Evolutionary conservation across 2,113 vertebrate species (phyloP).

Genomic region (Psettodes erumei): DNA sequence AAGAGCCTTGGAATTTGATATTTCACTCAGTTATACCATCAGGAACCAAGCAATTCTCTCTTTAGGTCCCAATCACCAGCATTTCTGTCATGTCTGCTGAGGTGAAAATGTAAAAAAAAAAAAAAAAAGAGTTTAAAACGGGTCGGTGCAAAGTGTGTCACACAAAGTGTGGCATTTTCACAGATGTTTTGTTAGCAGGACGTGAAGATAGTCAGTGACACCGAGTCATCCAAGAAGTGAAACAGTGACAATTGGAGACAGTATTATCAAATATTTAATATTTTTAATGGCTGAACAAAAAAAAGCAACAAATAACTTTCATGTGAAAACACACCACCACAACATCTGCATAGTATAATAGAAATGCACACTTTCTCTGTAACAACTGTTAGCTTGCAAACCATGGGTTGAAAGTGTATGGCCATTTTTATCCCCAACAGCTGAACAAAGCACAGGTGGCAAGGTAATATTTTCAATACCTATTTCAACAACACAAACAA

Average conservation of each 20-base stretch:
- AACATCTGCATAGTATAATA: neutral
- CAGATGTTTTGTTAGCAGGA: neutral
- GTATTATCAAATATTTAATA: neutral
- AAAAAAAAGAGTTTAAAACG: no score
- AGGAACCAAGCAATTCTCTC: neutral
- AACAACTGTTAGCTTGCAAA: neutral
- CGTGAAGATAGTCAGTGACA: no score
- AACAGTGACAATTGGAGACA: neutral
- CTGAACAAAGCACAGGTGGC: neutral
- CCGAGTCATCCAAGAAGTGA: neutral
- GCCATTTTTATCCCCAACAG: neutral
- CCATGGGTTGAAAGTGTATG: neutral
- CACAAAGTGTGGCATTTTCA: neutral
- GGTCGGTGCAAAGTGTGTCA: no score
- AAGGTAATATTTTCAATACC: neutral
- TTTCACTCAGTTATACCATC: no score
- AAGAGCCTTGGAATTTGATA: neutral
- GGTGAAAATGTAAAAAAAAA: no score
- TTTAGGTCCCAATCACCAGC: neutral
- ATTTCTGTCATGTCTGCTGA: no score
- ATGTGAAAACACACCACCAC: neutral
- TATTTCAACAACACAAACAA: neutral
- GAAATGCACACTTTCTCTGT: neutral
- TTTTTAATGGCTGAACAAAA: neutral
- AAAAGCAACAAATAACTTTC: neutral